These are phyloP conservation scores for Ferrisia virgata DNA, from an alignment of 2,888 invertebrate species.

Conservation along the genomic window DNA sequence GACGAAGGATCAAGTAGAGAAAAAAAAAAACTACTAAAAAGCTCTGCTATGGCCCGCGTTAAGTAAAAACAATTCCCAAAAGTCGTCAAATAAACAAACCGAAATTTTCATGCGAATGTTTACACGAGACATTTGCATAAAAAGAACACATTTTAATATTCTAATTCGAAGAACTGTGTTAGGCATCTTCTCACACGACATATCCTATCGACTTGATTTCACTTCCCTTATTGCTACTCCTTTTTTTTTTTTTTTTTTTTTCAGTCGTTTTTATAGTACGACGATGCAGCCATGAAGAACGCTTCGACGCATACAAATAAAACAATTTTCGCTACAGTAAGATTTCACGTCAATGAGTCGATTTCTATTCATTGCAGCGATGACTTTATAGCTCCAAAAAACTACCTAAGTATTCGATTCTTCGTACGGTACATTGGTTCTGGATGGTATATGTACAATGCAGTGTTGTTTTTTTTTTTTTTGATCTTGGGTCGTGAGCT, in stretches of 20 bases:
- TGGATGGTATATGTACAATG: not conserved
- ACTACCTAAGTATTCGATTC: not conserved
- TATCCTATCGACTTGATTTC: not conserved
- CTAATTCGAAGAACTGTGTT: not conserved
- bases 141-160: slow-evolving; percentile 13
- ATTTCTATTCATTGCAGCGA: not conserved
- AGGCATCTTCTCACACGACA: not conserved
- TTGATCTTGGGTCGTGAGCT: not conserved
- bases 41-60: not conserved
- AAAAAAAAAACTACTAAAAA: not conserved
- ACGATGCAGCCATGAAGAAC: too few relatives aligned
- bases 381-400: too few relatives aligned
- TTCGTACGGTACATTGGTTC: not conserved
- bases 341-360: not conserved
- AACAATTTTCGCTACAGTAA: not conserved
- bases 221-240: not conserved
- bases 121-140: slow-evolving; percentile 1
- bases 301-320: not conserved
- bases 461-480: too few relatives aligned
- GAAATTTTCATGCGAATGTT: slow-evolving; percentile 5
- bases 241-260: not conserved
- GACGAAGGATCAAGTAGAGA: too few relatives aligned
- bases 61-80: slow-evolving; percentile 6
- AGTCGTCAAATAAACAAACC: slow-evolving; percentile 8
- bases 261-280: not conserved